These are phyloP conservation scores for Baronia brevicornis DNA, from an alignment of 2,888 invertebrate genomes.

Conservation along the genomic window DNA sequence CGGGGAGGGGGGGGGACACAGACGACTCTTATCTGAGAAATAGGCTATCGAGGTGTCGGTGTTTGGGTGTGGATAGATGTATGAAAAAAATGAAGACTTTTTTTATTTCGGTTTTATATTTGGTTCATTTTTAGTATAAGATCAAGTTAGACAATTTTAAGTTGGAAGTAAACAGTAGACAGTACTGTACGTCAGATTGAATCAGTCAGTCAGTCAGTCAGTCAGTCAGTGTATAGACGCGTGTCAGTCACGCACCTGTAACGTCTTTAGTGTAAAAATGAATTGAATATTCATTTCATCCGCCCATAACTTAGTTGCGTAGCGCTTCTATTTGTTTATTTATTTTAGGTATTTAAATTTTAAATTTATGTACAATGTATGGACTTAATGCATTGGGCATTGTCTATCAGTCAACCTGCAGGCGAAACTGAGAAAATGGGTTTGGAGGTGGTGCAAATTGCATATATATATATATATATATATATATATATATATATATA, in stretches of 20 bases:
- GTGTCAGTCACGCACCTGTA: too few relatives aligned
- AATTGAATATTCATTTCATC: not conserved
- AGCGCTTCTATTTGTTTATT: not conserved
- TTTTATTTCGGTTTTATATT: not conserved
- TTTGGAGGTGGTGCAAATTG: too few relatives aligned
- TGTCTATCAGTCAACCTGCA: too few relatives aligned
- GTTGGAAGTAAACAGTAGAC: too few relatives aligned
- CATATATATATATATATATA: not conserved
- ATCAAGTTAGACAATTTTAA: too few relatives aligned
- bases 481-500: too few relatives aligned
- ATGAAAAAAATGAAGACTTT: constrained; percentile 6
- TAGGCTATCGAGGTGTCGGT: constrained; percentile 10
- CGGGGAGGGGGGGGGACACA: constrained; percentile 3
- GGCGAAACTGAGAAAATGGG: too few relatives aligned
- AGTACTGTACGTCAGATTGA: too few relatives aligned
- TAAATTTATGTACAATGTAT: not conserved
- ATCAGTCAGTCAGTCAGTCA: too few relatives aligned
- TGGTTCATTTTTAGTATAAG: too few relatives aligned
- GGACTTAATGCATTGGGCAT: too few relatives aligned
- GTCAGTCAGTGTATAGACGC: too few relatives aligned
- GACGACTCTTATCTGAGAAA: constrained; percentile 13
- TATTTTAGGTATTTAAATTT: not conserved
- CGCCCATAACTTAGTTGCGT: not conserved
- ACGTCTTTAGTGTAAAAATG: not conserved
- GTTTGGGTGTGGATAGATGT: constrained; percentile 15